phyloP scores from a whole-genome alignment of 2,797 vertebrate species.

The Pangasius larnaudii region DNA sequence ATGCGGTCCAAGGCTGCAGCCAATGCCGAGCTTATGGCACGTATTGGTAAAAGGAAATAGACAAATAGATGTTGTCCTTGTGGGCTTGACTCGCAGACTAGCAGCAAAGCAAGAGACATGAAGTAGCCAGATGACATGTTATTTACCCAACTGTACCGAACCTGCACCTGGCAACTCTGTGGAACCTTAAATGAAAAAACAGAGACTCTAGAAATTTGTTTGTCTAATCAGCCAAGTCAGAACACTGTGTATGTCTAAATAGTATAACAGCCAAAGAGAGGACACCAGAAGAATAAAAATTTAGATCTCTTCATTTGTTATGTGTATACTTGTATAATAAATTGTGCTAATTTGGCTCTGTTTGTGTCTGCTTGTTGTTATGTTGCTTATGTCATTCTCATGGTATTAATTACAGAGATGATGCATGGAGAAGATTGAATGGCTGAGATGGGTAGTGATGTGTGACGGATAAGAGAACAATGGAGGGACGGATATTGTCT shows the following conservation, averaged over 20 bases:
- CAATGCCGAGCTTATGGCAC: slow-evolving; percentile 84
- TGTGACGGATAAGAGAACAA: slow-evolving; percentile 46
- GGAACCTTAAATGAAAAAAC: not conserved
- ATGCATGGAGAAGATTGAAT: slow-evolving; percentile 39
- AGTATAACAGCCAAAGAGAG: slow-evolving; percentile 37
- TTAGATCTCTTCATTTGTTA: slow-evolving; percentile 58
- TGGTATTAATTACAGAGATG: slow-evolving; percentile 35
- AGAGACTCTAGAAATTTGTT: not conserved
- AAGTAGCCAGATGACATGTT: not conserved
- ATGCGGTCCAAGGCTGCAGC: slow-evolving; percentile 82
- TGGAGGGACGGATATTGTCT: slow-evolving; percentile 40
- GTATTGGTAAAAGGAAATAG: slow-evolving; percentile 79
- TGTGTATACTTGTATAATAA: slow-evolving; percentile 69
- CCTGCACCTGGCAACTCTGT: not conserved
- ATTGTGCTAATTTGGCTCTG: slow-evolving; percentile 63
- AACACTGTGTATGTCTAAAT: slow-evolving; percentile 27
- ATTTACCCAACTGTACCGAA: not conserved
- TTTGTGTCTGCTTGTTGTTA: slow-evolving; percentile 52
- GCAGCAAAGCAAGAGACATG: slow-evolving; percentile 22
- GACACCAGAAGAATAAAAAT: slow-evolving; percentile 50
- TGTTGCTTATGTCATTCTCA: slow-evolving; percentile 54
- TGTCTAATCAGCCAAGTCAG: slow-evolving; percentile 9
- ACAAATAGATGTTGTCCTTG: not conserved
- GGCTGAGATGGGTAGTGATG: slow-evolving; percentile 21
- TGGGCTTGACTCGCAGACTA: slow-evolving; percentile 14